Evolutionary conservation across 2,113 vertebrate genomes (phyloP), one percentile per base, ranked within the genome.

Genomic region (Crotalus viridis): DNA sequence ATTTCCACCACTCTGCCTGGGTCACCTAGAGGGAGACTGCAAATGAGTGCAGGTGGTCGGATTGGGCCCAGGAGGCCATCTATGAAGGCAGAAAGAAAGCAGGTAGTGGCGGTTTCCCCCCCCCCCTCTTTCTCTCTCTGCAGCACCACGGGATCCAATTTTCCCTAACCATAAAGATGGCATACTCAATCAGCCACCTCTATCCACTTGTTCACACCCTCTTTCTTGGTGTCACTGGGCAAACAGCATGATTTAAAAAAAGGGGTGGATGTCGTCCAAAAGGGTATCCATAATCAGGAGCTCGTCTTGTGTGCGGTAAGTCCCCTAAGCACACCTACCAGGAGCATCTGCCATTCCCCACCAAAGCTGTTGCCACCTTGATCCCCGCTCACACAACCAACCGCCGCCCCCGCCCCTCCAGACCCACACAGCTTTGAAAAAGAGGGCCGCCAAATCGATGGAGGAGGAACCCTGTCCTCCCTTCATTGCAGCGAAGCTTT

Each of bases 401-500:
- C 74, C 33, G 24, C 1, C 48, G 48, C 48, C 48, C 48, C 48
- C 48, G 46, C 69, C 90, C 92, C 2, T 87, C 46, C 10, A 59
- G 17, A 54, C 56, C 86, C 51, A n/a, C 51, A 55, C 48, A 33
- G 74, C 43, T 88, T 93, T 26, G 0, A 28, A 46, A 61, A 12
- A 51, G 19, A 28, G 28, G 46, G 69, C 43, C 61, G 28, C 22
- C 52, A 39, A 39, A 56, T 0, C 64, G 1, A 6, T 1, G 12
- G 33, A 51, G 59, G 57, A 28, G 22, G 12, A 4, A 54, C 51
- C 48, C 87, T 10, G 48, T 54, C 87, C 10, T 28, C 39, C 28
- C 55, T 61, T 52, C 90, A 85, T 89, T 85, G 90, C 87, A 59
- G 90, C 10, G 55, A 28, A 24, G 87, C 90, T 89, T 91, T 52